A percentile compares a stretch with the other conserved stretches of the same genome.
phyloP scores from a whole-genome alignment of 53 echinoderm and acorn worm genomes.

The Hippasteria phrygiana region DNA sequence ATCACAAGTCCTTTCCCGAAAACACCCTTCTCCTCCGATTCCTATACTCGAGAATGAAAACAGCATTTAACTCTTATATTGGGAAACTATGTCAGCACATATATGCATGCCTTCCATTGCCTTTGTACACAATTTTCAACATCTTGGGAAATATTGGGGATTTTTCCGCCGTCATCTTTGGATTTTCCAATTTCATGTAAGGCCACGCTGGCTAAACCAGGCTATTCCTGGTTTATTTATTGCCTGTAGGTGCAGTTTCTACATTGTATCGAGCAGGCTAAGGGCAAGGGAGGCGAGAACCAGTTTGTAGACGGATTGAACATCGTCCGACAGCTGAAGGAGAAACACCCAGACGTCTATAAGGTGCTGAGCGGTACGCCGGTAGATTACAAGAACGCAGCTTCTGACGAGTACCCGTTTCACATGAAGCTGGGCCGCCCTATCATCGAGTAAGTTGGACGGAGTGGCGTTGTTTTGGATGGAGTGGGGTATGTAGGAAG shows the following conservation, averaged over 20 bases:
- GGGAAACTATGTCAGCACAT: no score
- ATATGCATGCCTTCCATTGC: no score
- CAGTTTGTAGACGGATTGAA: conserved; percentile 80
- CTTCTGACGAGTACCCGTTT: conserved; percentile 48
- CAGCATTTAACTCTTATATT: no score
- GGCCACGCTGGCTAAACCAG: no score
- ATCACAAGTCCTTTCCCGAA: no score
- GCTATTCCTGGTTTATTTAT: no score
- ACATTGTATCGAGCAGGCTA: conserved; percentile 82
- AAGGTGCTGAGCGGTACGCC: background rate
- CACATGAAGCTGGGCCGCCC: conserved; percentile 67
- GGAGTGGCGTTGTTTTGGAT: background rate
- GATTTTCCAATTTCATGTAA: no score
- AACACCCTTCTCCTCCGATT: no score
- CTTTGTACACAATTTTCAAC: no score
- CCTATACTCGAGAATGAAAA: no score
- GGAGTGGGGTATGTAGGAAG: background rate
- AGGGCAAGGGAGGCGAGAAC: conserved; percentile 76
- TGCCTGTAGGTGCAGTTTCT: conserved; percentile 75
- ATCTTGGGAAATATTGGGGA: no score
- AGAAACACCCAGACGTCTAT: conserved; percentile 66
- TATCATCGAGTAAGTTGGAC: conserved; percentile 74
- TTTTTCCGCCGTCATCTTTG: no score
- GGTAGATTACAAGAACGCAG: conserved; percentile 47
- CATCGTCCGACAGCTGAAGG: conserved; percentile 69